Percentiles rank a stretch among this genome's conserved stretches.
Evolutionary conservation across 2,113 vertebrate species (phyloP).

Genomic region (Glaucomys volans): DNA sequence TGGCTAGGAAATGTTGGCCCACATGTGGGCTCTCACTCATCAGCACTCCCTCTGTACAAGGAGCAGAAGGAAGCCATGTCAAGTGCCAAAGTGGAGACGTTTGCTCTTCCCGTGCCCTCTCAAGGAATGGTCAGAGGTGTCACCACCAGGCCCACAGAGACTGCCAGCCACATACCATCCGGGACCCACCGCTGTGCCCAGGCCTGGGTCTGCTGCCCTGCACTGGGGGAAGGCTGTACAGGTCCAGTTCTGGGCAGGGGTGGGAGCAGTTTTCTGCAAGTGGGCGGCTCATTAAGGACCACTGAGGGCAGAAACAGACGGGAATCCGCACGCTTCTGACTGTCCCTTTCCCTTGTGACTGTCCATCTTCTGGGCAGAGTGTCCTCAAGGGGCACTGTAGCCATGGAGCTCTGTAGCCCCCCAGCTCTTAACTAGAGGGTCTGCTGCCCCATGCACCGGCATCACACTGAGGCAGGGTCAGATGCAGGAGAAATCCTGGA

Average conservation of each 20-base stretch:
- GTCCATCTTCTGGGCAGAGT: neutral
- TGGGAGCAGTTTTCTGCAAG: neutral
- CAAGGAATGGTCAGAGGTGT: neutral
- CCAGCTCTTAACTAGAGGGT: neutral
- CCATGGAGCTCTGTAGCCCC: neutral
- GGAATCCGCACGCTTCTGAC: neutral
- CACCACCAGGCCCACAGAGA: neutral
- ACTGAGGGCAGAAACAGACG: neutral
- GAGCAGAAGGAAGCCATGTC: neutral
- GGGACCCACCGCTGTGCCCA: rapidly evolving
- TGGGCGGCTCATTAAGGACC: neutral
- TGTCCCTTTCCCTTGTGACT: neutral
- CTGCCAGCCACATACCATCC: neutral
- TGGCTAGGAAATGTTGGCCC: neutral
- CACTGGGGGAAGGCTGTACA: neutral
- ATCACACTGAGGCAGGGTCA: rapidly evolving
- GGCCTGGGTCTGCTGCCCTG: no score
- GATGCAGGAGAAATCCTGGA: neutral
- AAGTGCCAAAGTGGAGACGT: neutral
- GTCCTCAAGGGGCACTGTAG: neutral
- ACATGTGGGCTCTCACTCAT: neutral
- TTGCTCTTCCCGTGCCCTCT: neutral
- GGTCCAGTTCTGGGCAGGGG: neutral
- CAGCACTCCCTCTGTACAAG: no score
- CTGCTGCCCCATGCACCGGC: rapidly evolving